phyloP scores from a whole-genome alignment of 1,140 invertebrate genomes.

The Yoshiicerus persimilis region DNA sequence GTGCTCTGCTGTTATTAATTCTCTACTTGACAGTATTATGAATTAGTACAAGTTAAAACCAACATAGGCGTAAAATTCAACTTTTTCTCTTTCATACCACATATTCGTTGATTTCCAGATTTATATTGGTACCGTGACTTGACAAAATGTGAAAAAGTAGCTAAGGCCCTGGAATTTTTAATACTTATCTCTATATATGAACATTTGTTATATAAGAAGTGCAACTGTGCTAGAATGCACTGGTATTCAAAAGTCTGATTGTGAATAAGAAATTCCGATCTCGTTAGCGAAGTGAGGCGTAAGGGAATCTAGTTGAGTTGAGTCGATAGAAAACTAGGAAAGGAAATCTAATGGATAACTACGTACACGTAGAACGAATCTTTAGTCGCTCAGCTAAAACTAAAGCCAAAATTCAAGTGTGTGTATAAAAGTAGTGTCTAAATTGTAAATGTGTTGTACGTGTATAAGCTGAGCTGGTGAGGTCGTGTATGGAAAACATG shows the following conservation, averaged over 20 bases:
- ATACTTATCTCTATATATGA: not conserved
- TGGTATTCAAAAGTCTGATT: not conserved
- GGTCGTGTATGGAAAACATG: not conserved
- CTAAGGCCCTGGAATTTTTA: too few relatives aligned
- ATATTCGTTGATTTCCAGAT: too few relatives aligned
- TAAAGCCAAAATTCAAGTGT: constrained; percentile 1
- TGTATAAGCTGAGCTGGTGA: not conserved
- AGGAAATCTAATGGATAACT: not conserved
- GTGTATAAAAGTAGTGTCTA: not conserved
- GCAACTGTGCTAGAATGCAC: not conserved
- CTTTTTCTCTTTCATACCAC: too few relatives aligned
- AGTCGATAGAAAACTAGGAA: not conserved
- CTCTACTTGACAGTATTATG: too few relatives aligned
- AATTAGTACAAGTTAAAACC: too few relatives aligned
- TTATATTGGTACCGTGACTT: too few relatives aligned
- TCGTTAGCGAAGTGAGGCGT: constrained; percentile 1
- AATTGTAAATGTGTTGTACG: not conserved
- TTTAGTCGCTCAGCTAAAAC: not conserved
- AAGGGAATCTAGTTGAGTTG: not conserved
- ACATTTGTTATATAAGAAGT: too few relatives aligned
- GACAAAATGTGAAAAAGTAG: too few relatives aligned
- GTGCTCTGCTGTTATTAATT: too few relatives aligned
- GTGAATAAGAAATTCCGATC: not conserved
- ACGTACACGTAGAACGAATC: not conserved
- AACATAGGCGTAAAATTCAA: too few relatives aligned